phyloP scores from a whole-genome alignment of 2,797 vertebrate genomes.

The Halcyon chelicuti region DNA sequence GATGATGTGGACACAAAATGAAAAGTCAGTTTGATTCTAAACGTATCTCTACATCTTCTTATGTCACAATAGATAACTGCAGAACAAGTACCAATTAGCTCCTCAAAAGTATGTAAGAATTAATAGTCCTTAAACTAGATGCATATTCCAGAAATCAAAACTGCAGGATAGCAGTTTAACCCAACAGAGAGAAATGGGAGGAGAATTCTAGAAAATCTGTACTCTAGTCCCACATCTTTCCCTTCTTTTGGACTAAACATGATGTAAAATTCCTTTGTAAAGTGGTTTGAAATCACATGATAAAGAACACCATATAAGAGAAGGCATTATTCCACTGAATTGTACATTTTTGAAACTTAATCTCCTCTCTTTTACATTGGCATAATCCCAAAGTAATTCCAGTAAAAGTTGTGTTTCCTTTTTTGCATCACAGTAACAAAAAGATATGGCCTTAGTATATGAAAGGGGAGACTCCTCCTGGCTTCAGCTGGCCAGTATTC shows the following conservation, averaged over 20 bases:
- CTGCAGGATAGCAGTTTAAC: not conserved
- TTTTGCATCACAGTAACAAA: not conserved
- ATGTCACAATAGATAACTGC: not conserved
- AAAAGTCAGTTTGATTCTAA: not conserved
- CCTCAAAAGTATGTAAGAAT: not conserved
- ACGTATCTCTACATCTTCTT: not conserved
- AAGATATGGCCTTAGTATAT: not conserved
- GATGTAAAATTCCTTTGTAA: not conserved
- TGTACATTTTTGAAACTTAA: not conserved
- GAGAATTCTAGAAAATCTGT: not conserved
- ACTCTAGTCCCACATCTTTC: not conserved
- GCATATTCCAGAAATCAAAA: not conserved
- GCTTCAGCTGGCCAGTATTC: not conserved
- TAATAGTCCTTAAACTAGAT: not conserved
- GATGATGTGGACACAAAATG: not conserved
- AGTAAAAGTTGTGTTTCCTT: not conserved
- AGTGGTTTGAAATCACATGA: not conserved
- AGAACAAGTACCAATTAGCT: not conserved
- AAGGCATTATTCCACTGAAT: not conserved
- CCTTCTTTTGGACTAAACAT: not conserved
- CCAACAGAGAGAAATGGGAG: not conserved
- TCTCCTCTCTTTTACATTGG: not conserved
- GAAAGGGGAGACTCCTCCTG: not conserved
- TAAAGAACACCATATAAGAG: not conserved
- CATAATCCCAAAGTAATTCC: not conserved